Base-by-base conservation (phyloP, 2,797 vertebrate species). In the Dryobates pubescens region DNA sequence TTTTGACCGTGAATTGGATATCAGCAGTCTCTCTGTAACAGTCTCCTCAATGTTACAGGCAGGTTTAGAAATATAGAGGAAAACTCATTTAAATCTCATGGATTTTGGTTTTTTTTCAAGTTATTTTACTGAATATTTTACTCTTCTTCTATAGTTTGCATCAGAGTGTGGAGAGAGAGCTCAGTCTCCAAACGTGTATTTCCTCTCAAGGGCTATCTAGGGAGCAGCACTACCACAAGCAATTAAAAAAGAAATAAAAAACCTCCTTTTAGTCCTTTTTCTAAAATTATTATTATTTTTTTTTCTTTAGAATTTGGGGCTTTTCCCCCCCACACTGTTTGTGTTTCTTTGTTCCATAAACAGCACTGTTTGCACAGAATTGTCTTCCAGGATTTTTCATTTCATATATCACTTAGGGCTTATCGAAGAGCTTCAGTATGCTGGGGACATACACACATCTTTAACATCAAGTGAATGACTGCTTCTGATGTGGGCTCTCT, bases 381-480 rank as follows among this genome's bases (percentile, higher is more conserved):
- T 32, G 51, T 81, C 47, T 82, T 85, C 58, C 75, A 67, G 45
- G 34, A 73, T 85, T 96, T 96, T 92, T 96, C 57, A 89, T 95
- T 96, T 95, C 84, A 67, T 91, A 82, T 75, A 81, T 79, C 38
- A 73, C 92, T 96, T 91, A 95, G 24, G 56, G 13, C n/a, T 89
- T 88, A 54, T 49, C 43, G n/a, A 69, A 79, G 62, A 70, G 49
- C 70, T 72, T 43, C 19, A 47, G 71, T 34, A 9, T 90, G 80
- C 73, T 86, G n/a, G n/a, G 36, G 26, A 77, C 53, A n/a, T 64
- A 67, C 45, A 75, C 3, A 11, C 7, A 80, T 90, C 56, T 70
- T 93, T 73, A 77, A 64, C 20, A 69, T 19, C 69, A 96, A 81
- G 43, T 72, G 81, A 94, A 88, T 71, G 36, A 38, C 13, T 74